Percentiles rank a stretch among this genome's conserved stretches.
phyloP scores from a whole-genome alignment of 2,888 invertebrate species.

The Epiperipatus broadwayi region DNA sequence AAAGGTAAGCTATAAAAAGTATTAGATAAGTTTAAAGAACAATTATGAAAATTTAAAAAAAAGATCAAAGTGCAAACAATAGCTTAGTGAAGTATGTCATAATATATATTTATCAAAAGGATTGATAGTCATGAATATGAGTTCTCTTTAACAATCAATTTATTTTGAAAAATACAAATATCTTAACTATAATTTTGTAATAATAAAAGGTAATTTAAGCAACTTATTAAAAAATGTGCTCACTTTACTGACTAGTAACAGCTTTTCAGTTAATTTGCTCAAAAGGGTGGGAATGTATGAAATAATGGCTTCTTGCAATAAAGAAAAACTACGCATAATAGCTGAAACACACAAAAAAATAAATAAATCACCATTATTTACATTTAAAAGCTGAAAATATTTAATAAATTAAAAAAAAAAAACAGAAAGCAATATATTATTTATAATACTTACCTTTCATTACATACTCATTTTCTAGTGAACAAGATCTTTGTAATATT shows the following conservation, averaged over 20 bases:
- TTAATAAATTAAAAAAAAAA: neutral
- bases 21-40: too few relatives aligned
- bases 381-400: neutral
- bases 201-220: too few relatives aligned
- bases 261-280: slow-evolving; percentile 61
- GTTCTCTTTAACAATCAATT: too few relatives aligned
- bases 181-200: too few relatives aligned
- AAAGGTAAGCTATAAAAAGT: too few relatives aligned
- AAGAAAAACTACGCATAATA: slow-evolving; percentile 67
- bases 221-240: slow-evolving; percentile 12
- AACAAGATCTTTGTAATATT: slow-evolving; percentile 48
- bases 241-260: slow-evolving; percentile 50
- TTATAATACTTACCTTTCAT: slow-evolving; percentile 54
- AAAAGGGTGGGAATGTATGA: slow-evolving; percentile 59
- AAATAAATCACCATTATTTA: slow-evolving; percentile 5
- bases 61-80: too few relatives aligned
- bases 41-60: too few relatives aligned
- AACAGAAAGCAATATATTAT: neutral
- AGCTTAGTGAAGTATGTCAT: too few relatives aligned
- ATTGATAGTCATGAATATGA: too few relatives aligned
- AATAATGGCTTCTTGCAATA: slow-evolving; percentile 57
- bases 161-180: too few relatives aligned
- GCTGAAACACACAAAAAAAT: slow-evolving; percentile 36
- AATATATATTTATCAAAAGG: too few relatives aligned
- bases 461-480: slow-evolving; percentile 84